A percentile compares a stretch with the other conserved stretches of the same genome.
Conservation (phyloP, 2,888 invertebrate species). For the Microplitis deprimator region DNA sequence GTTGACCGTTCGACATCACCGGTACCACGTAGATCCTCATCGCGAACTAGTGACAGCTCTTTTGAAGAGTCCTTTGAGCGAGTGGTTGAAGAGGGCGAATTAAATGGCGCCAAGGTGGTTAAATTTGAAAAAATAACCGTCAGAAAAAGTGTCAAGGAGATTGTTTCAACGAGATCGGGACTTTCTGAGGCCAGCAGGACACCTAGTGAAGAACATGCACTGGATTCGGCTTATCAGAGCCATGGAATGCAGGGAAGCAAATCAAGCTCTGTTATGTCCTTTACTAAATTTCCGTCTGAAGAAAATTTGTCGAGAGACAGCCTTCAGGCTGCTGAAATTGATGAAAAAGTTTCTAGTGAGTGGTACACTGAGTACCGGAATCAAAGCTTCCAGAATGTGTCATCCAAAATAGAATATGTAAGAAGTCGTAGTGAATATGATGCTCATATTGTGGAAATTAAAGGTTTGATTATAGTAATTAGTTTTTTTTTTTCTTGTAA, state of each 20-base stretch:
- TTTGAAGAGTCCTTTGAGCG: constrained; percentile 73
- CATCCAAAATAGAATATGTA: constrained; percentile 78
- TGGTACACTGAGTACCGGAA: constrained; percentile 76
- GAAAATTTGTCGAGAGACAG: constrained; percentile 70
- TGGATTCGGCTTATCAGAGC: constrained; percentile 77
- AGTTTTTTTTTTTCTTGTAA: neutral
- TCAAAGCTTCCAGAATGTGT: constrained; percentile 77
- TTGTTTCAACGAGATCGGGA: constrained; percentile 63
- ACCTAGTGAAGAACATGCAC: constrained; percentile 74
- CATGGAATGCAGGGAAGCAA: constrained; percentile 71
- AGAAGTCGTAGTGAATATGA: constrained; percentile 89
- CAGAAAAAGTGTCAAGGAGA: constrained; percentile 77
- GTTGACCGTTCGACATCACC: constrained; percentile 54
- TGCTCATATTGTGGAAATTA: constrained; percentile 87
- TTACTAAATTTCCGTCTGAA: constrained; percentile 74
- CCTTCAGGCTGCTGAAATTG: constrained; percentile 51
- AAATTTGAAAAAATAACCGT: constrained; percentile 82
- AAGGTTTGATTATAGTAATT: constrained; percentile 76
- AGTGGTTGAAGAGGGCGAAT: constrained; percentile 78
- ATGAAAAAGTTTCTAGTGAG: constrained; percentile 71
- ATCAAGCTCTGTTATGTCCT: constrained; percentile 73
- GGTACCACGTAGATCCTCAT: constrained; percentile 65
- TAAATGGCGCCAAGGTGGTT: constrained; percentile 78
- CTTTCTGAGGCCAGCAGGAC: constrained; percentile 70
- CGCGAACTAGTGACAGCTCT: constrained; percentile 67